A percentile compares a stretch with the other conserved stretches of the same genome.
These are phyloP conservation scores for Crenichthys baileyi DNA, from an alignment of 2,797 vertebrate genomes.

Conservation along the genomic window DNA sequence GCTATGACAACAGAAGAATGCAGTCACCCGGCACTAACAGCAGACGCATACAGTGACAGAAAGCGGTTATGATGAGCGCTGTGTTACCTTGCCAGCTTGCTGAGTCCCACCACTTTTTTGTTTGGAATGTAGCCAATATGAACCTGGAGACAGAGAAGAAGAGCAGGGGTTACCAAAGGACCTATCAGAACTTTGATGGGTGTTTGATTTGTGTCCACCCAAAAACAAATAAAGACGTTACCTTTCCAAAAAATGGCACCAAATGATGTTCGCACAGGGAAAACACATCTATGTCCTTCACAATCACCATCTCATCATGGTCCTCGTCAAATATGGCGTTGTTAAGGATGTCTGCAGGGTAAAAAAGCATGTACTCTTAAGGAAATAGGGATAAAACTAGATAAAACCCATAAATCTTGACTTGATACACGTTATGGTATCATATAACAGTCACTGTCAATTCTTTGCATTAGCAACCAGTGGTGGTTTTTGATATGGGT, in stretches of 20 bases:
- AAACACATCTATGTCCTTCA: conserved; percentile 86
- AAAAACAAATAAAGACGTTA: conserved; percentile 41
- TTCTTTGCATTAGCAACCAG: background rate
- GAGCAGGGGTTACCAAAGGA: conserved; percentile 11
- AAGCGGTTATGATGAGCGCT: conserved; percentile 21
- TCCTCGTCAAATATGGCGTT: conserved; percentile 86
- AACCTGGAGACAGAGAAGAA: conserved; percentile 68
- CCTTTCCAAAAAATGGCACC: conserved; percentile 86
- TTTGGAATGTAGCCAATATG: conserved; percentile 84
- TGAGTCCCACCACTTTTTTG: conserved; percentile 84
- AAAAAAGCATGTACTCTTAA: background rate
- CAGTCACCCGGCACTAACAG: conserved; percentile 67
- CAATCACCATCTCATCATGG: conserved; percentile 85
- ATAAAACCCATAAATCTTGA: background rate
- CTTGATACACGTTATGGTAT: background rate
- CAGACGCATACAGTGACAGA: conserved; percentile 47
- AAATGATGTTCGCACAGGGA: conserved; percentile 86
- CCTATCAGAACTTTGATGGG: background rate
- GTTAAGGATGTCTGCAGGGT: conserved; percentile 78
- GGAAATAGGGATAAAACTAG: background rate
- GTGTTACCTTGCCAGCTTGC: conserved; percentile 83
- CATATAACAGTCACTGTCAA: background rate
- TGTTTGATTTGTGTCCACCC: background rate
- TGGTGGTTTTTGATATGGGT: background rate
- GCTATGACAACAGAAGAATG: conserved; percentile 82